Base-by-base conservation (phyloP, 2,113 vertebrate genomes). In the Silurus meridionalis region DNA sequence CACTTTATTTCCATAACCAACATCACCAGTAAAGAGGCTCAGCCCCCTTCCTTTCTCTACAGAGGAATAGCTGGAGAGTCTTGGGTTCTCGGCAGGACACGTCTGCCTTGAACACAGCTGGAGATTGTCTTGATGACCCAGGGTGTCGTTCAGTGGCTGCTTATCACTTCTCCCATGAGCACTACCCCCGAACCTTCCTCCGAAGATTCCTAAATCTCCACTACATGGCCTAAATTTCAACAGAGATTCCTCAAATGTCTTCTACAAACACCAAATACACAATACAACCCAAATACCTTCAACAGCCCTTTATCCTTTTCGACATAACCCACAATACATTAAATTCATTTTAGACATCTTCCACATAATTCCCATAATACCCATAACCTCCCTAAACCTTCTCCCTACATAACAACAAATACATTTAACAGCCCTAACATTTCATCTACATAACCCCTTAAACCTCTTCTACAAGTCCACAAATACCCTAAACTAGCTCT, bases 121-220 rank as follows among this genome's bases (percentile, higher is more conserved):
- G 83, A 80, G 71, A 86, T 80, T 67, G 74, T 86, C 89, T 89
- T 81, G 13, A 85, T 83, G 77, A 84, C 86, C 82, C 72, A 78
- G 57, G 64, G 83, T 89, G 57, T 64, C 17, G 17, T 57, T 82
- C 53, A 86, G 67, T 82, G 37, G 55, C 74, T 75, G 79, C 81
- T 89, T 88, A 89, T 89, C 89, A 89, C 8, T 2, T 58, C 84
- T 84, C 84, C 75, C 74, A 53, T 52, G 75, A 89, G 37, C 64
- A 17, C 57, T 80, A 25, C 21, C 72, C 25, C 37, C 37, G 37
- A 64, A 85, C 61, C 67, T 69, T 84, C 61, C 88, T 58, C 57
- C 48, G 37, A 48, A 80, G 25, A 79, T 25, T 50, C 63, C 25
- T 8, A n/a, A 71, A 55, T 74, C 57, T 72, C 13, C 0, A 17